Evolutionary conservation across 1,140 invertebrate genomes (phyloP), one percentile per base, ranked within the genome.

Genomic region (Diorhabda elongata): DNA sequence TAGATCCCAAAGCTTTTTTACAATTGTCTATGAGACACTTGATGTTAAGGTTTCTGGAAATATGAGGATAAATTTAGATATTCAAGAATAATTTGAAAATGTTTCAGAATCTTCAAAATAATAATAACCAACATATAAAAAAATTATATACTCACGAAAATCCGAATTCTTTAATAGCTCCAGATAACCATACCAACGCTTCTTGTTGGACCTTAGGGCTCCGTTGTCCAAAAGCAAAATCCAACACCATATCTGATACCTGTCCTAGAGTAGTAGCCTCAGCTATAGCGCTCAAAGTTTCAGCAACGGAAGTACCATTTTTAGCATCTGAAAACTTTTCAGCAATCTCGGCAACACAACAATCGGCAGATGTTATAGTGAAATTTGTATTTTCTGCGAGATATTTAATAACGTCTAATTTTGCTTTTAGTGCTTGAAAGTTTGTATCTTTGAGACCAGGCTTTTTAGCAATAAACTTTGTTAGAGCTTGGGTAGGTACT

Each of bases 381-480:
- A 93, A 85, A 2, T 87, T 83, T 74, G 89, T 89, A 75, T 90
- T 92, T 79, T 93, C 89, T 0, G 92, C 90, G 11, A 96, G 83
- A 68, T 86, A 85, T 74, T 91, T 90, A 5, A 96, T 84, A 7
- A 90, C 85, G 72, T 96, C 94, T 6, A 97, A 78, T 73, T 91
- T 88, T 2, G 90, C 82, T 79, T 95, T 95, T n/a, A 96, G 81
- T 7, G 96, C 93, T 86, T 97, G 94, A 70, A 96, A 94, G 82
- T 97, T 97, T 64, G 90, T 96, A 75, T 97, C 95, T 77, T 95
- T 96, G 0, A 97, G 85, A 3, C 95, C 95, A 1, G 95, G 94
- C 80, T 96, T 97, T 74, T 91, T 94, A 66, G 87, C 88, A 7
- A 97, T 75, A 4, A 86, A 87, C 64, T 90, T 86, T 5, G 95